Evolutionary conservation across 2,797 vertebrate genomes (phyloP).

Genomic region (Xyrichtys novacula): DNA sequence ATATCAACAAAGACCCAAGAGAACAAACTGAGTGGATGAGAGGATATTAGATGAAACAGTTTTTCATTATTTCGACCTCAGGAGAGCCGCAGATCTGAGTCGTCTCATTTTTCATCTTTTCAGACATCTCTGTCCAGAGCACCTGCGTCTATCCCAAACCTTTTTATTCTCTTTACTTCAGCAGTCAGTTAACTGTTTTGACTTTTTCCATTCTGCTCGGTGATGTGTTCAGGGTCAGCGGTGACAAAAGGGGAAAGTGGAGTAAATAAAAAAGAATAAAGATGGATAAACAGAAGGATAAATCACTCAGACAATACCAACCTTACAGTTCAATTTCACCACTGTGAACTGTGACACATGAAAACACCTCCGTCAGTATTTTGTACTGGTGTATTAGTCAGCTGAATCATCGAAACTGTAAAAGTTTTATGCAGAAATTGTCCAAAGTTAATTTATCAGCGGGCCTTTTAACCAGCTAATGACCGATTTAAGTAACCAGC

Average conservation of each 20-base stretch:
- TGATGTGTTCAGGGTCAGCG: neutral
- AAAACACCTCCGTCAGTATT: too few species aligned
- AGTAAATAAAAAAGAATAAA: neutral
- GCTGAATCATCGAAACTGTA: too few species aligned
- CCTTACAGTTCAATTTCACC: too few species aligned
- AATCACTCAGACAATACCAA: too few species aligned
- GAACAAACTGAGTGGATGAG: neutral
- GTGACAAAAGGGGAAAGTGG: neutral
- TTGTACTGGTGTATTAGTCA: too few species aligned
- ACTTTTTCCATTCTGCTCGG: neutral
- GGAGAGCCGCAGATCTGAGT: conserved; percentile 3
- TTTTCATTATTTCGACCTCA: conserved; percentile 6
- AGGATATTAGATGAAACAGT: conserved; percentile 19
- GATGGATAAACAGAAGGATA: too few species aligned
- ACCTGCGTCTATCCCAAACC: conserved; percentile 17
- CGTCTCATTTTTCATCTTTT: conserved; percentile 29
- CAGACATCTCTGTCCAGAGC: conserved; percentile 16
- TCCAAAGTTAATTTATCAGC: too few species aligned
- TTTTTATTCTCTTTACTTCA: neutral
- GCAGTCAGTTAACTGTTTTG: conserved; percentile 4
- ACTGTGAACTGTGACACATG: too few species aligned
- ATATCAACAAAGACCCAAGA: conserved; percentile 23
- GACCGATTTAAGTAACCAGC: too few species aligned
- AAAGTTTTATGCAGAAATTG: too few species aligned
- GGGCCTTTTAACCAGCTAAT: too few species aligned